These are phyloP conservation scores for Galeopsomyia nigrocyanea DNA, from an alignment of 2,888 invertebrate genomes.

Conservation along the genomic window DNA sequence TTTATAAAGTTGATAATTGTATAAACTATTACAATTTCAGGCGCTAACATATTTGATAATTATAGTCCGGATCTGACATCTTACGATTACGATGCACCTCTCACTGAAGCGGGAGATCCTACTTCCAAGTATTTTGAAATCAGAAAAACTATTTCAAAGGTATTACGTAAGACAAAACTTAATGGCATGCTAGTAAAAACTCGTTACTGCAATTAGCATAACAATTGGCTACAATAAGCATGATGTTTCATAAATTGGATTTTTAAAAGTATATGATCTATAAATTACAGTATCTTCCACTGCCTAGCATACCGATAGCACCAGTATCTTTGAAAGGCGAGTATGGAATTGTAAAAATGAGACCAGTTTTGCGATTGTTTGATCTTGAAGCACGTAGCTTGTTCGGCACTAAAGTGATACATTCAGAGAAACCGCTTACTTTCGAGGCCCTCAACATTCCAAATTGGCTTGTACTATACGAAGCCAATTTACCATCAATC, in stretches of 20 bases:
- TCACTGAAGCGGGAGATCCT: slow-evolving; percentile 90
- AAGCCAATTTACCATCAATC: slow-evolving; percentile 59
- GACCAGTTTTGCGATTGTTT: slow-evolving; percentile 69
- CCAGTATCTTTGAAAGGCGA: slow-evolving; percentile 72
- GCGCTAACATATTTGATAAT: slow-evolving; percentile 67
- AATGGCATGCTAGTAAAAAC: too few species aligned
- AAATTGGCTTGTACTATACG: slow-evolving; percentile 70
- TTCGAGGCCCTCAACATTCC: slow-evolving; percentile 70
- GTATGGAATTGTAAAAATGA: slow-evolving; percentile 75
- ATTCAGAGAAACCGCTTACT: slow-evolving; percentile 68
- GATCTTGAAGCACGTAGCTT: slow-evolving; percentile 57
- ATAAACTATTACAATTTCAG: slow-evolving; percentile 52
- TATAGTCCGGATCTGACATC: slow-evolving; percentile 83
- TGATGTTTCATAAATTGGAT: not conserved
- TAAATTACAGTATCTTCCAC: slow-evolving; percentile 72
- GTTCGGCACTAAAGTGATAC: slow-evolving; percentile 58
- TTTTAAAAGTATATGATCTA: not conserved
- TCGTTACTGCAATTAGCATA: not conserved
- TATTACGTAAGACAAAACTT: slow-evolving; percentile 57
- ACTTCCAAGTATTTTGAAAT: slow-evolving; percentile 85
- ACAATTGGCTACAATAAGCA: not conserved
- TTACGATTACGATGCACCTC: slow-evolving; percentile 93
- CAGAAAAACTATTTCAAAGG: slow-evolving; percentile 74
- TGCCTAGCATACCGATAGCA: slow-evolving; percentile 71
- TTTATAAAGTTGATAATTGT: slow-evolving; percentile 19